phyloP scores from a whole-genome alignment of 2,888 invertebrate genomes.

The Dyspetes luteomarginatus region DNA sequence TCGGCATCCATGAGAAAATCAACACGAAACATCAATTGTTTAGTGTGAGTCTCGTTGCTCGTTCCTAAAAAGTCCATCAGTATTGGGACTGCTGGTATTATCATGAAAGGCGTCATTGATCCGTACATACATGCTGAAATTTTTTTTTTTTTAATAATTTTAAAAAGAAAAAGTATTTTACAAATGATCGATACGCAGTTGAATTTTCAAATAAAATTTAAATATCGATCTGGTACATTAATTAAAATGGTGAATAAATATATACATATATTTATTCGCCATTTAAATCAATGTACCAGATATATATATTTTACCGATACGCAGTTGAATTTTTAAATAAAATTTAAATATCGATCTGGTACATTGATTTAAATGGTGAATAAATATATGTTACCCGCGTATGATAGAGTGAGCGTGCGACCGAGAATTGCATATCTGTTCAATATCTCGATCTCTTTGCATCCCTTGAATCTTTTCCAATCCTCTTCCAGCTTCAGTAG shows the following conservation, averaged over 20 bases:
- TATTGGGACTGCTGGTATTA: constrained; percentile 64
- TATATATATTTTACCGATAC: too few species aligned
- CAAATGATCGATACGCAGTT: too few species aligned
- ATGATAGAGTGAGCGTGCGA: constrained; percentile 59
- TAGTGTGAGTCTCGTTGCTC: constrained; percentile 59
- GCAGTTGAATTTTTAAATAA: too few species aligned
- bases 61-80: constrained; percentile 53
- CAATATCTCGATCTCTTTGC: constrained; percentile 63
- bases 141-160: not conserved
- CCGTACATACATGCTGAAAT: constrained; percentile 65
- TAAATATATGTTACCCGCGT: constrained; percentile 57
- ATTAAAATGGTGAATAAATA: too few species aligned
- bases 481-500: constrained; percentile 61
- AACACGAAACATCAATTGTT: constrained; percentile 68
- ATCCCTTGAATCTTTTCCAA: constrained; percentile 58
- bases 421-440: constrained; percentile 61
- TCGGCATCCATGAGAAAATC: constrained; percentile 69
- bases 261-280: too few species aligned
- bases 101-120: constrained; percentile 65
- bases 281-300: too few species aligned
- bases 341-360: not conserved
- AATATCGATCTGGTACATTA: too few species aligned
- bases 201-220: too few species aligned
- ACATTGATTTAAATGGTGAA: too few species aligned
- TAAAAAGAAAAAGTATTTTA: not conserved